A percentile compares a stretch with the other conserved stretches of the same genome.
Evolutionary conservation across 2,888 invertebrate genomes (phyloP).

Genomic region (Nomada fucata): DNA sequence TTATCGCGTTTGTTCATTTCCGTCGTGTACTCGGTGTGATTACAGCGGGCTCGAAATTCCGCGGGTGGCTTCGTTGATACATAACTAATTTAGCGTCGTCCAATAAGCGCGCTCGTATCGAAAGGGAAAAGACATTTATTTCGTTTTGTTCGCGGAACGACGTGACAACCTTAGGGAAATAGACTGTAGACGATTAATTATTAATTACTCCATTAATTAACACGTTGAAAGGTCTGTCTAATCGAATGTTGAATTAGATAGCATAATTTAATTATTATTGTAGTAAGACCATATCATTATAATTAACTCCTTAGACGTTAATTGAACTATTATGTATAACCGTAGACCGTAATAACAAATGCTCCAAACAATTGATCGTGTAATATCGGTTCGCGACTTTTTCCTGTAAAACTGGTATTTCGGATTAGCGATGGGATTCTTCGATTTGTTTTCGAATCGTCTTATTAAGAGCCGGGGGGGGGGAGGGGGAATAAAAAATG

Average conservation of each 20-base stretch:
- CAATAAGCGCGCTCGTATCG: slow-evolving; percentile 42
- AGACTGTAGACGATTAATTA: slow-evolving; percentile 34
- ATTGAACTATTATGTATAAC: slow-evolving; percentile 74
- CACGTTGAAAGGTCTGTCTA: slow-evolving; percentile 47
- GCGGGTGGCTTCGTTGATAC: not conserved
- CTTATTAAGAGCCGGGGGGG: slow-evolving; percentile 45
- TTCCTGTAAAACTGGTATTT: slow-evolving; percentile 65
- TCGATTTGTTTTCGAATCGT: slow-evolving; percentile 62
- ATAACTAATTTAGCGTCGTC: slow-evolving; percentile 38
- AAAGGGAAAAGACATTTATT: not conserved
- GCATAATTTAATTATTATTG: slow-evolving; percentile 79
- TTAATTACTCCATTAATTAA: slow-evolving; percentile 59
- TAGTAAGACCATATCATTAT: slow-evolving; percentile 80
- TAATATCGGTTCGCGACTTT: slow-evolving; percentile 65
- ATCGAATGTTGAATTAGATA: slow-evolving; percentile 64
- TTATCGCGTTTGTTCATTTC: slow-evolving; percentile 48
- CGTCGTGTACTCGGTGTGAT: slow-evolving; percentile 7
- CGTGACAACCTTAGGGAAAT: too few relatives aligned
- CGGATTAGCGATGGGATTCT: slow-evolving; percentile 61
- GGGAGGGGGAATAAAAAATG: too few relatives aligned
- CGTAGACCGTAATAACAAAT: slow-evolving; percentile 66
- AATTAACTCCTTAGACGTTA: slow-evolving; percentile 76
- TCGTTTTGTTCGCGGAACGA: not conserved
- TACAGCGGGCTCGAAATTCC: not conserved
- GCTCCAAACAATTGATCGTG: slow-evolving; percentile 64